A percentile compares a stretch with the other conserved stretches of the same genome.
phyloP scores from a whole-genome alignment of 2,113 vertebrate genomes.

The Neodontobutis hainanensis region DNA sequence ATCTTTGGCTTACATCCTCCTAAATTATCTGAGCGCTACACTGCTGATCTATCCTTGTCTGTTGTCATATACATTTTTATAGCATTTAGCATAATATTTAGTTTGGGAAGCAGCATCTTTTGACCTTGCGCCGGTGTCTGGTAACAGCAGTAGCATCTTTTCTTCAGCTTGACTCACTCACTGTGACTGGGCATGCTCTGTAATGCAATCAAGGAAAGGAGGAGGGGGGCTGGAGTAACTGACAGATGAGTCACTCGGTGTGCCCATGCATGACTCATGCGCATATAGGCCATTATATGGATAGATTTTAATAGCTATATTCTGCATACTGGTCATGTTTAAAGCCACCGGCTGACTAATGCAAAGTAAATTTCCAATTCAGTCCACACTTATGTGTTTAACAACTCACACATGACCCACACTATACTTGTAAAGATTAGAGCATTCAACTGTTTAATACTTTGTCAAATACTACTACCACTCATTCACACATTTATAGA shows the following conservation, averaged over 20 bases:
- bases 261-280: conserved; percentile 58
- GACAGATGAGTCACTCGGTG: conserved; percentile 64
- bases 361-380: background rate
- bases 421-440: background rate
- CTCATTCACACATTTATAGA: background rate
- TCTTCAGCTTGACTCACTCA: conserved; percentile 50
- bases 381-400: background rate
- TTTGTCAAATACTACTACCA: conserved; percentile 6
- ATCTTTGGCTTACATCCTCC: background rate
- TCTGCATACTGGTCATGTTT: conserved; percentile 14
- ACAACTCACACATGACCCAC: conserved; percentile 9
- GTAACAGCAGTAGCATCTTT: conserved; percentile 19
- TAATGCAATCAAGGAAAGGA: conserved; percentile 38
- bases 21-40: background rate
- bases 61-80: background rate
- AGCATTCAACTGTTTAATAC: background rate
- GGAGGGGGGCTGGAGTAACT: conserved; percentile 16
- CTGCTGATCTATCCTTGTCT: background rate
- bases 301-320: conserved; percentile 25
- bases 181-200: conserved; percentile 44
- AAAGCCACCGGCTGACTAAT: conserved; percentile 3
- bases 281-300: conserved; percentile 52
- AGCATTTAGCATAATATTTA: background rate
- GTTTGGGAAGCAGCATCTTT: background rate
- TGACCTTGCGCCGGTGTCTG: conserved; percentile 23